Conservation (phyloP, 2,113 vertebrate genomes). For the Salvator merianae region DNA sequence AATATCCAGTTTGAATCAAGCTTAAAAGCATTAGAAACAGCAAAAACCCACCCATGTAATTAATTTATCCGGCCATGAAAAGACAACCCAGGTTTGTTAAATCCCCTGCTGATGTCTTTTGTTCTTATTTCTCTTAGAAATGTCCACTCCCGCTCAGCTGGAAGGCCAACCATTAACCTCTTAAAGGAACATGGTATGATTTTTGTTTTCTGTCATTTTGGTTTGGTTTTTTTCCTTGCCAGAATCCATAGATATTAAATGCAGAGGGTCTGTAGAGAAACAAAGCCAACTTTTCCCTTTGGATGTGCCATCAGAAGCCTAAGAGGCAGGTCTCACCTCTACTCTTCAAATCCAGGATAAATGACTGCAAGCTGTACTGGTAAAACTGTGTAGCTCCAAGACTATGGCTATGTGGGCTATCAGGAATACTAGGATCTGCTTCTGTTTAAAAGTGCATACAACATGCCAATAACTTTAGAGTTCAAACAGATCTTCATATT, state of each 20-base stretch:
- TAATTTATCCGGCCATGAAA: neutral
- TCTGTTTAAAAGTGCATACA: too few species aligned
- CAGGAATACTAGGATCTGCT: too few species aligned
- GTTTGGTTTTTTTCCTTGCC: neutral
- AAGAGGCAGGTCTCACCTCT: neutral
- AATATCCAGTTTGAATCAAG: neutral
- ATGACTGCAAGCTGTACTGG: too few species aligned
- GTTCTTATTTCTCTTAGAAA: constrained; percentile 80
- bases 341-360: neutral
- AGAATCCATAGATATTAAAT: neutral
- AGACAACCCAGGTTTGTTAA: neutral
- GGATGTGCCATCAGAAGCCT: neutral
- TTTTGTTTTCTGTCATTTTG: neutral
- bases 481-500: too few species aligned
- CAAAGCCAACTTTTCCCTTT: neutral
- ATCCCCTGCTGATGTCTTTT: constrained; percentile 10
- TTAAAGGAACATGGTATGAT: constrained; percentile 89
- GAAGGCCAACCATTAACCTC: constrained; percentile 92
- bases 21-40: neutral
- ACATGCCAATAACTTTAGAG: too few species aligned
- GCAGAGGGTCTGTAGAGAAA: neutral
- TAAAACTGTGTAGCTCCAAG: too few species aligned
- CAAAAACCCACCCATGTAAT: neutral
- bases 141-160: constrained; percentile 96
- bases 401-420: too few species aligned